Evolutionary conservation across 2,888 invertebrate species (phyloP), one percentile per base, ranked within the genome.

Genomic region (Adela reaumurella): DNA sequence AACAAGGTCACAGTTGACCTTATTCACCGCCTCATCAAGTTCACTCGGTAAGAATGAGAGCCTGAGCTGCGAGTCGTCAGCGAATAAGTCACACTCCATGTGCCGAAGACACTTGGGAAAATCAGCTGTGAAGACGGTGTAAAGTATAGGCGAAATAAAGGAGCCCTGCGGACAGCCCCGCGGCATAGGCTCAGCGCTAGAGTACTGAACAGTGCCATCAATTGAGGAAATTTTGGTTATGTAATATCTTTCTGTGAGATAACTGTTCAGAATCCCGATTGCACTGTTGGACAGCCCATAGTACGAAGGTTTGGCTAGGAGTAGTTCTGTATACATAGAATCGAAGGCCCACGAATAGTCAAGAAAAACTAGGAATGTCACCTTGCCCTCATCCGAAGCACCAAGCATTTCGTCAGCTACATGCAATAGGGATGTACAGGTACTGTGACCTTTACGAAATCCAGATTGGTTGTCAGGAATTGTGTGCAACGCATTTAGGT

Each of bases 341-440:
- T 46, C 46, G 17, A 53, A 54, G 1, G 54, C 54, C n/a, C 52
- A 19, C 2, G 54, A 51, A 17, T 46, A 54, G 17, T 54, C 54
- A 2, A 54, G 35, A 2, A 55, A 35, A 3, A 55, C 50, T 46
- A 55, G 3, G 5, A 52, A 46, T 41, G 48, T 54, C 17, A 48
- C 46, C 11, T 46, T 29, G 8, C 50, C 52, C 14, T 14, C 17
- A 20, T 56, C 56, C 0, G 52, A 51, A 3, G 54, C 56, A 41
- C 45, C 48, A 1, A 45, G 46, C 0, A 54, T 18, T 41, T 54
- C 53, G 35, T 56, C 54, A 19, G 53, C 52, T 1, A 54, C 53
- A 17, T 52, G 50, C 1, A 52, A 17, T 6, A 56, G 20, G 14
- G 56, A 52, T 17, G 53, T 50, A 20, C 49, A 51, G 1, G 46